Percentiles rank a stretch among this genome's conserved stretches.
Conservation (phyloP, 2,888 invertebrate species). For the Fragum whitleyi region DNA sequence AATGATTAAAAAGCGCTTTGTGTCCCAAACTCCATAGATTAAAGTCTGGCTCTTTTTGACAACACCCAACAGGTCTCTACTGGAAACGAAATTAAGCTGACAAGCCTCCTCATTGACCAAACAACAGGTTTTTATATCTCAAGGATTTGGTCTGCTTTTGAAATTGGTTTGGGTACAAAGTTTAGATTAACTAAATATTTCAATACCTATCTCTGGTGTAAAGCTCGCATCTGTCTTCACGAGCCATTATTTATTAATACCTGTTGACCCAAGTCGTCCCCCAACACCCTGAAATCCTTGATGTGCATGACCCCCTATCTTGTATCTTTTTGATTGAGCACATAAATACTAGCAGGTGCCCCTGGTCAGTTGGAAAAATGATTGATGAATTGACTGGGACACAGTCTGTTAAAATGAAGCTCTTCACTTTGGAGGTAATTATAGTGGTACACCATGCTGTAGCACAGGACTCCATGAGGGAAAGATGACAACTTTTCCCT, state of each 20-base stretch:
- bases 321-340: slow-evolving; percentile 33
- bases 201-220: slow-evolving; percentile 9
- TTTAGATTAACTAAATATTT: slow-evolving; percentile 7
- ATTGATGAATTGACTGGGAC: slow-evolving; percentile 25
- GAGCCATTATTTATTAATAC: slow-evolving; percentile 28
- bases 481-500: not conserved
- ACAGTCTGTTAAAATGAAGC: slow-evolving; percentile 20
- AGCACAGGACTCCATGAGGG: too few relatives aligned
- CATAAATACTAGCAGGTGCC: slow-evolving; percentile 28
- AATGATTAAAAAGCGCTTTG: slow-evolving; percentile 12
- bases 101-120: not conserved
- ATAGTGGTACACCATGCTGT: not conserved
- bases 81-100: slow-evolving; percentile 13
- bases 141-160: not conserved
- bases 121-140: not conserved
- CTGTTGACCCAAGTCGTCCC: slow-evolving; percentile 19
- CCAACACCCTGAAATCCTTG: slow-evolving; percentile 15
- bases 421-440: slow-evolving; percentile 16
- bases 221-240: slow-evolving; percentile 7
- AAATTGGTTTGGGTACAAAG: not conserved
- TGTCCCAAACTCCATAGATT: not conserved
- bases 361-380: slow-evolving; percentile 7
- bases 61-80: slow-evolving; percentile 7
- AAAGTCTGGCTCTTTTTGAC: slow-evolving; percentile 3
- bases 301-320: slow-evolving; percentile 28